phyloP scores from a whole-genome alignment of 1,140 invertebrate genomes.

The Bacillus rossius region DNA sequence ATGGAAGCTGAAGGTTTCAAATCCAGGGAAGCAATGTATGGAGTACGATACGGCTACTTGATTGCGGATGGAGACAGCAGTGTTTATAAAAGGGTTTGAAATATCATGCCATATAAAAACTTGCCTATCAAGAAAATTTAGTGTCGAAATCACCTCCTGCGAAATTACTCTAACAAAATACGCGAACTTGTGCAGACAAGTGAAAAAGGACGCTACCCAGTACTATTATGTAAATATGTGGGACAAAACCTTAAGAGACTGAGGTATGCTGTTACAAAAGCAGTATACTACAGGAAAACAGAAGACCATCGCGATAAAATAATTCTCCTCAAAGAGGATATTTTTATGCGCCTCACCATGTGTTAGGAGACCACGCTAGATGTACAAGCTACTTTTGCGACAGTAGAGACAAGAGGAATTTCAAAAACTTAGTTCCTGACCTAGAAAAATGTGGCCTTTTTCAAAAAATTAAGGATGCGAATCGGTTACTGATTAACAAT shows the following conservation, averaged over 20 bases:
- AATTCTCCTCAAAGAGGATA: constrained; percentile 25
- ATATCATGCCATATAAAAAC: constrained; percentile 29
- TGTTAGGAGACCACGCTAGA: constrained; percentile 37
- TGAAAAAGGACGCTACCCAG: constrained; percentile 1
- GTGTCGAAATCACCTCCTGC: constrained; percentile 33
- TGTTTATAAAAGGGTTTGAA: constrained; percentile 31
- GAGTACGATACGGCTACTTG: constrained; percentile 35
- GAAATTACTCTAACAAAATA: constrained; percentile 29
- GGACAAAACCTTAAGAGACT: constrained; percentile 17
- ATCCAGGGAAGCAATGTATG: constrained; percentile 33
- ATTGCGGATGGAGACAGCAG: constrained; percentile 43
- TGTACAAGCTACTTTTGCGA: constrained; percentile 28
- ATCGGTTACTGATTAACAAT: constrained; percentile 12
- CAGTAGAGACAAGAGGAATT: constrained; percentile 16
- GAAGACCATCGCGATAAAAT: background rate
- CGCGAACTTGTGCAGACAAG: background rate
- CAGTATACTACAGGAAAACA: constrained; percentile 16
- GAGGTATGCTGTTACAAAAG: constrained; percentile 17
- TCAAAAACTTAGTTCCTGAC: constrained; percentile 21
- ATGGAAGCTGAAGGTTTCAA: constrained; percentile 44
- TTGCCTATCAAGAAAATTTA: constrained; percentile 37
- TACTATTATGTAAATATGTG: constrained; percentile 4
- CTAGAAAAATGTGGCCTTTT: constrained; percentile 17
- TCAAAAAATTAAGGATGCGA: background rate
- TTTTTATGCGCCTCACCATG: constrained; percentile 29